Percentiles rank a stretch among this genome's conserved stretches.
phyloP scores from a whole-genome alignment of 2,113 vertebrate species.

The Spheniscus mendiculus region DNA sequence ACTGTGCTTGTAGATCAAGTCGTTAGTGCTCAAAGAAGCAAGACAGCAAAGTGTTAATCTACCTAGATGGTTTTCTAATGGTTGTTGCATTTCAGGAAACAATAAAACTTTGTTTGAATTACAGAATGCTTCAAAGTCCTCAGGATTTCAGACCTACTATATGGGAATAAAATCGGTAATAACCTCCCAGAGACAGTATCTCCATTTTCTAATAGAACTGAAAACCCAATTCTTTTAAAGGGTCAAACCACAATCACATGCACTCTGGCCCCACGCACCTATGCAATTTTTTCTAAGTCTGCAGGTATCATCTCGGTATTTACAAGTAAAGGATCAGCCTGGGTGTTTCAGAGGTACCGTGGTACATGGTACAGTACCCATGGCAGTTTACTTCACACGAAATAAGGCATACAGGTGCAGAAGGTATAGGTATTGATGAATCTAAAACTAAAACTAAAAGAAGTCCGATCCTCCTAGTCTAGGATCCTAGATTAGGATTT shows the following conservation, averaged over 20 bases:
- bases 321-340: background rate
- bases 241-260: background rate
- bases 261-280: background rate
- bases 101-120: conserved; percentile 17
- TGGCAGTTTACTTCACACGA: background rate
- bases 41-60: background rate
- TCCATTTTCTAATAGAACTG: background rate
- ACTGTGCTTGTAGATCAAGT: background rate
- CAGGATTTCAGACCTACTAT: background rate
- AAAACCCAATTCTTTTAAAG: background rate
- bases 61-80: background rate
- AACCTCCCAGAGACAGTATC: background rate
- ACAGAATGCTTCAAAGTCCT: background rate
- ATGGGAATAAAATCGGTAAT: background rate
- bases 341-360: background rate
- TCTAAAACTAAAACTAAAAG: background rate
- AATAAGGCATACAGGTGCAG: background rate
- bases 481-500: background rate
- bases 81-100: background rate
- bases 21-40: background rate
- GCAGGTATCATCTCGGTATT: background rate
- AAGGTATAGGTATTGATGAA: background rate
- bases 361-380: background rate
- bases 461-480: background rate
- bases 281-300: background rate